phyloP scores from a whole-genome alignment of 2,888 invertebrate species.

The Volucella inflata region DNA sequence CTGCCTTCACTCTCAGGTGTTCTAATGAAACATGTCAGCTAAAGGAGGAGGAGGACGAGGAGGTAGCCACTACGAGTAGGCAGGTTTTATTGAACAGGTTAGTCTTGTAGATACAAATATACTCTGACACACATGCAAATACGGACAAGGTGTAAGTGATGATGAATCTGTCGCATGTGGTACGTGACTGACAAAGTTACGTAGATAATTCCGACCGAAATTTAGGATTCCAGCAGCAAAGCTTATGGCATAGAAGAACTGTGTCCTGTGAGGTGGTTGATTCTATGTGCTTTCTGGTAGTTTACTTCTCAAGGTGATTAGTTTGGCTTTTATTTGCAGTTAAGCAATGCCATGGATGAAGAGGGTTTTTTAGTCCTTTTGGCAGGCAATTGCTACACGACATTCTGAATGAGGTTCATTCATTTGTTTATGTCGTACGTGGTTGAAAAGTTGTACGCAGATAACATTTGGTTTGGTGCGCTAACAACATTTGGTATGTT shows the following conservation, averaged over 20 bases:
- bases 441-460: constrained; percentile 22
- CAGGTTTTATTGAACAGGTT: not conserved
- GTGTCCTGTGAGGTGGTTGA: not conserved
- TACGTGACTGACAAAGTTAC: constrained; percentile 13
- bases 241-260: not conserved
- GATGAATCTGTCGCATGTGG: constrained; percentile 5
- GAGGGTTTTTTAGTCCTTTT: not conserved
- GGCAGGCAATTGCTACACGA: constrained; percentile 23
- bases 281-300: not conserved
- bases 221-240: not conserved
- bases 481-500: not conserved
- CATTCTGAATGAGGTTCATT: constrained; percentile 24
- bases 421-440: constrained; percentile 30
- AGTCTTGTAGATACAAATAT: not conserved
- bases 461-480: constrained; percentile 2
- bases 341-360: not conserved
- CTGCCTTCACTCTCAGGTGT: constrained; percentile 47
- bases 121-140: constrained; percentile 1
- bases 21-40: constrained; percentile 62
- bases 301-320: constrained; percentile 29
- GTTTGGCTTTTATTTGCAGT: constrained; percentile 47
- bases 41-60: no score
- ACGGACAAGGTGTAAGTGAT: constrained; percentile 6
- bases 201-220: constrained; percentile 27
- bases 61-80: no score